Percentiles rank a stretch among this genome's conserved stretches.
Evolutionary conservation across 2,113 vertebrate genomes (phyloP).

Genomic region (Hystrix cristata): DNA sequence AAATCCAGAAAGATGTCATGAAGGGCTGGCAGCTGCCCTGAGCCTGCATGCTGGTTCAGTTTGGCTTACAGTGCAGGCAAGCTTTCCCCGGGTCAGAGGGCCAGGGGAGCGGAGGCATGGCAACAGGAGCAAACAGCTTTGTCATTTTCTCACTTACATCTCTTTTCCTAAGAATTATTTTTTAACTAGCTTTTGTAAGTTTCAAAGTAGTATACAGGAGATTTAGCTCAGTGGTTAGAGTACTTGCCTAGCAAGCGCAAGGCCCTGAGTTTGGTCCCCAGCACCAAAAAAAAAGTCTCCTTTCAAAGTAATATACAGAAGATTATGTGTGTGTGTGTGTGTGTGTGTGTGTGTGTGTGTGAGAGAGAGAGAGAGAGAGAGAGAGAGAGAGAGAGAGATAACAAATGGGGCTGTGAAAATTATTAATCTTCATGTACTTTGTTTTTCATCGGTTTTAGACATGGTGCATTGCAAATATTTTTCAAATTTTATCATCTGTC

Average conservation of each 20-base stretch:
- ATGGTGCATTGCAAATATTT: not conserved
- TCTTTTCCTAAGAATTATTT: not conserved
- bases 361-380: too few species aligned
- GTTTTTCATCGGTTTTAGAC: conserved; percentile 10
- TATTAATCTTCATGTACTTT: not conserved
- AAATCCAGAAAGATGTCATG: not conserved
- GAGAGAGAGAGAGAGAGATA: too few species aligned
- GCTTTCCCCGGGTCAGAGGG: not conserved
- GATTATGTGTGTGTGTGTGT: not conserved
- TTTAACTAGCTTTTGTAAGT: not conserved
- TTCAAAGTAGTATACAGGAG: not conserved
- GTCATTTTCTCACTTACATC: not conserved
- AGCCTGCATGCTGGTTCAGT: not conserved
- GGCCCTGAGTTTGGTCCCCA: too few species aligned
- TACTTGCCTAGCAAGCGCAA: too few species aligned
- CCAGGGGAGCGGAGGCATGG: not conserved
- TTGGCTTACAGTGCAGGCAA: too few species aligned
- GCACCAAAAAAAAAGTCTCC: too few species aligned
- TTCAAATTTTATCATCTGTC: not conserved
- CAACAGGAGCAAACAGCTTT: too few species aligned
- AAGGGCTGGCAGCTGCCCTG: not conserved
- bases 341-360: not conserved
- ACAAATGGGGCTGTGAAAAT: not conserved
- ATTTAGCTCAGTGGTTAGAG: too few species aligned
- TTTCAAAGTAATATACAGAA: not conserved